Evolutionary conservation across 2,888 invertebrate genomes (phyloP).

Genomic region (Chloromyia formosa): DNA sequence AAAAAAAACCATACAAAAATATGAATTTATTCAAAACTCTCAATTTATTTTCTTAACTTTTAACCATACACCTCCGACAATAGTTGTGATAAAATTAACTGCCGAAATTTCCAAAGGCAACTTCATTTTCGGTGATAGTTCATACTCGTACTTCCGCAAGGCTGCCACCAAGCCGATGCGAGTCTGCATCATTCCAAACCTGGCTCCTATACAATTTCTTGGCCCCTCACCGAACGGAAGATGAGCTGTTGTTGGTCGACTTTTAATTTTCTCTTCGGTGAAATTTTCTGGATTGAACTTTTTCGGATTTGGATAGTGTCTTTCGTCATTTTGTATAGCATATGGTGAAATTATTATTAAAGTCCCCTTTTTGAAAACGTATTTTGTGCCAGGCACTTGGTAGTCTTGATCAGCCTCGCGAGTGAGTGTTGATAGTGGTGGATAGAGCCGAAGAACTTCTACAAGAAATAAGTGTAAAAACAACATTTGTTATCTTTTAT

Average conservation of each 20-base stretch:
- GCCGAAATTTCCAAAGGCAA: slow-evolving; percentile 24
- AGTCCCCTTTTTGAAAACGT: slow-evolving; percentile 64
- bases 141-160: slow-evolving; percentile 4
- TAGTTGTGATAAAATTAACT: not conserved
- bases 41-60: slow-evolving; percentile 21
- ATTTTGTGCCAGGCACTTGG: slow-evolving; percentile 55
- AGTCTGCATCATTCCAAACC: slow-evolving; percentile 43
- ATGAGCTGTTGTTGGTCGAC: slow-evolving; percentile 54
- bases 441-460: slow-evolving; percentile 37
- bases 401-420: slow-evolving; percentile 15
- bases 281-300: slow-evolving; percentile 69
- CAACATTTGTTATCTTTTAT: too few relatives aligned
- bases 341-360: slow-evolving; percentile 65
- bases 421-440: slow-evolving; percentile 9
- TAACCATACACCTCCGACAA: slow-evolving; percentile 27
- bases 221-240: slow-evolving; percentile 45
- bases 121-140: not conserved
- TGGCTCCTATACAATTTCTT: slow-evolving; percentile 41
- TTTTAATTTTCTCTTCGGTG: slow-evolving; percentile 65
- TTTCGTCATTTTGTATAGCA: slow-evolving; percentile 67
- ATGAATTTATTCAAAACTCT: too few relatives aligned
- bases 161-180: not conserved
- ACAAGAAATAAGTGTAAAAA: slow-evolving; percentile 6
- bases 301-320: slow-evolving; percentile 68
- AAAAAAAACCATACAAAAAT: too few relatives aligned